These are phyloP conservation scores for Eonycteris spelaea DNA, from an alignment of 2,113 vertebrate genomes.

Conservation along the genomic window DNA sequence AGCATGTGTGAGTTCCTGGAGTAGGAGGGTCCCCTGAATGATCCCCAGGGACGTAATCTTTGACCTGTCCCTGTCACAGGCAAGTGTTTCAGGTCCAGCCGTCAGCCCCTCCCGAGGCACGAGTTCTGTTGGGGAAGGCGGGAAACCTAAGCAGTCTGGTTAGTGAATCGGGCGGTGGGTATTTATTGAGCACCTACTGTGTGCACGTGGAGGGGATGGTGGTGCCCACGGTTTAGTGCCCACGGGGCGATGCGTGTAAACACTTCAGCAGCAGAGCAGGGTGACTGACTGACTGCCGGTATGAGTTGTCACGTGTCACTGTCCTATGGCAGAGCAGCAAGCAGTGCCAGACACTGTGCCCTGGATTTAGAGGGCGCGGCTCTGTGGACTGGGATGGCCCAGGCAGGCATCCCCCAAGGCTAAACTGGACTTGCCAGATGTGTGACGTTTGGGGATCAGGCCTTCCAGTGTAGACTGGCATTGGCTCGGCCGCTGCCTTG, in stretches of 20 bases:
- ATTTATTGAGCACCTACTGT: not conserved
- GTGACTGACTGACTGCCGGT: not conserved
- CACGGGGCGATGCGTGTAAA: rapidly evolving
- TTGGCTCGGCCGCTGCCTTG: rapidly evolving
- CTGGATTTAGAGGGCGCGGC: rapidly evolving
- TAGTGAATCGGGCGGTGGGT: rapidly evolving
- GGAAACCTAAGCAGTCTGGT: not conserved
- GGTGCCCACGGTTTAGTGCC: rapidly evolving
- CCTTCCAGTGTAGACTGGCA: rapidly evolving
- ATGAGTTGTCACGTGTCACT: not conserved
- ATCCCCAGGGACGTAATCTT: rapidly evolving
- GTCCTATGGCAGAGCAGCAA: not conserved
- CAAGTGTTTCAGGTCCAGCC: not conserved
- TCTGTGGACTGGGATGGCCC: rapidly evolving
- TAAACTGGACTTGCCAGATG: rapidly evolving
- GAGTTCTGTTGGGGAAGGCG: not conserved
- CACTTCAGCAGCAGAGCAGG: rapidly evolving
- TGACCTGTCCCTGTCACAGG: not conserved
- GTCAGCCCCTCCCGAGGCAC: rapidly evolving
- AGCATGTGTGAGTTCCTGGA: rapidly evolving
- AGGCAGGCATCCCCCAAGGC: not conserved
- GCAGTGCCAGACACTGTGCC: rapidly evolving
- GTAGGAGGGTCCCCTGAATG: rapidly evolving
- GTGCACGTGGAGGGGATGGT: rapidly evolving
- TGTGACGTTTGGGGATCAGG: rapidly evolving